A percentile compares a stretch with the other conserved stretches of the same genome.
These are phyloP conservation scores for Eidolon dupreanum DNA, from an alignment of 2,797 vertebrate species.

Conservation along the genomic window DNA sequence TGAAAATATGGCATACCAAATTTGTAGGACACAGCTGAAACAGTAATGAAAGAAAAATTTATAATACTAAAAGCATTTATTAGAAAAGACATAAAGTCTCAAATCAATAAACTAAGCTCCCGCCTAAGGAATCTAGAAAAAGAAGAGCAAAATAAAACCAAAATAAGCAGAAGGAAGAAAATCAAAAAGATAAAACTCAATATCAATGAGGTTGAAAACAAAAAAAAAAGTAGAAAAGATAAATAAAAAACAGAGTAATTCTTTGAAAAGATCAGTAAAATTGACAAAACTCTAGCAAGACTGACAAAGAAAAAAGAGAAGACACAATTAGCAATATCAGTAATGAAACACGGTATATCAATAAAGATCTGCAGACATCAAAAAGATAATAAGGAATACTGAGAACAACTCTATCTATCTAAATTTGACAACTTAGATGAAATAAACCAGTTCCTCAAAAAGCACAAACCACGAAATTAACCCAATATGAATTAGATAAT, in stretches of 20 bases:
- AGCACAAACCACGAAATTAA: neutral
- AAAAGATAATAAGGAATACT: neutral
- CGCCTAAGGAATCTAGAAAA: neutral
- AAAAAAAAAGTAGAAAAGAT: neutral
- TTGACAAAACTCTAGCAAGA: neutral
- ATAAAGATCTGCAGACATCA: neutral
- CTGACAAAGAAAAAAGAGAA: neutral
- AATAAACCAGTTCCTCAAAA: neutral
- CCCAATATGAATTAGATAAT: neutral
- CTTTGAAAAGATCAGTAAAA: slow-evolving; percentile 32
- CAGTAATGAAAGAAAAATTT: neutral
- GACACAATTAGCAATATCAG: neutral
- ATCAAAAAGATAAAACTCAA: neutral
- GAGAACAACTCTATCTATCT: neutral
- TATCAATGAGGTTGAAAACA: neutral
- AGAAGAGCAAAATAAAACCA: neutral
- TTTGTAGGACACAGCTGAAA: neutral
- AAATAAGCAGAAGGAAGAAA: neutral
- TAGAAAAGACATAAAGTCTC: neutral
- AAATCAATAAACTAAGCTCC: neutral
- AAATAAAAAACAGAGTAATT: neutral
- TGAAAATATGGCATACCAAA: neutral
- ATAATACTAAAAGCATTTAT: neutral
- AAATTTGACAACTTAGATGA: neutral
- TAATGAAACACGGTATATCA: neutral